These are phyloP conservation scores for Hydrotaea diabolus DNA, from an alignment of 2,888 invertebrate genomes.

Conservation along the genomic window DNA sequence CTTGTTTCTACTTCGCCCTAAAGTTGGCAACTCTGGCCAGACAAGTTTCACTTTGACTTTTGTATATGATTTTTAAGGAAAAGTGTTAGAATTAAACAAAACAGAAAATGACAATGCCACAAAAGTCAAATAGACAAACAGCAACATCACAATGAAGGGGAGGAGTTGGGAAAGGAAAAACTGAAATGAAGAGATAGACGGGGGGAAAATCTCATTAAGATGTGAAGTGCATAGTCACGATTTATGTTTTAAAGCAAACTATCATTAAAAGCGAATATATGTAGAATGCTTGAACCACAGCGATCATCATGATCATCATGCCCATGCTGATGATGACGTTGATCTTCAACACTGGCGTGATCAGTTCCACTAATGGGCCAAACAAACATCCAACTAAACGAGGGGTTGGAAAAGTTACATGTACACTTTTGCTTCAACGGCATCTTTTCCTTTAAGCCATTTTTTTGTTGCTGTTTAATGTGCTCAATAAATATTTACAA, in stretches of 20 bases:
- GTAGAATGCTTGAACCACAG: too few relatives aligned
- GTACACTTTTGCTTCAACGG: neutral
- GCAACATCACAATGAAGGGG: neutral
- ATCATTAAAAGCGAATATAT: slow-evolving; percentile 39
- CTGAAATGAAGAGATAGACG: slow-evolving; percentile 29
- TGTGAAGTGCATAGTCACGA: slow-evolving; percentile 74
- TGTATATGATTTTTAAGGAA: slow-evolving; percentile 17
- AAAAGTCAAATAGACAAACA: neutral
- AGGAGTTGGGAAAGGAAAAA: slow-evolving; percentile 32
- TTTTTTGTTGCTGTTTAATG: too few relatives aligned
- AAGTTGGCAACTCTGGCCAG: neutral
- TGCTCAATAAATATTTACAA: neutral
- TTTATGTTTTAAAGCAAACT: slow-evolving; percentile 70
- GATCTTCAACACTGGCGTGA: neutral
- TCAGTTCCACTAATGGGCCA: neutral
- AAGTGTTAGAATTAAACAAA: slow-evolving; percentile 39
- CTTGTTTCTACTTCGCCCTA: too few relatives aligned
- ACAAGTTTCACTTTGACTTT: neutral
- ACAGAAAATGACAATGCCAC: neutral
- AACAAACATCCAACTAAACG: slow-evolving; percentile 5
- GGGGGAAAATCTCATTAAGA: slow-evolving; percentile 62
- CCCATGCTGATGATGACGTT: neutral
- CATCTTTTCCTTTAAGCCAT: neutral
- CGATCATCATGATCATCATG: neutral
- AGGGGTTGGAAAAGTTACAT: neutral